Conservation (phyloP, 2,797 vertebrate genomes). For the Anguilla anguilla region DNA sequence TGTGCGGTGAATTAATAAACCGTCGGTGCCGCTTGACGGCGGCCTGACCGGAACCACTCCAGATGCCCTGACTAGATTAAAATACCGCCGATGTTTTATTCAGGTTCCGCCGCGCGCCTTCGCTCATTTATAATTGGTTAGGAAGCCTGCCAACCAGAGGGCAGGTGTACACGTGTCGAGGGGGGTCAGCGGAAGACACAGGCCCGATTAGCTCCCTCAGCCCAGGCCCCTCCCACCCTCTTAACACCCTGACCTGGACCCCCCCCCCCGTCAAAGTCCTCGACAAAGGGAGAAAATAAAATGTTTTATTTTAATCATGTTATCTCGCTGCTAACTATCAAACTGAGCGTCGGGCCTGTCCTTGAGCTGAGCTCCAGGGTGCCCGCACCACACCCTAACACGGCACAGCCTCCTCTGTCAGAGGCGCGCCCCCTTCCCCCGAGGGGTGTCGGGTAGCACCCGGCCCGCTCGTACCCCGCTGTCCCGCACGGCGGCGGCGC, state of each 20-base stretch:
- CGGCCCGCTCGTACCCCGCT: not conserved
- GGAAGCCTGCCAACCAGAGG: not conserved
- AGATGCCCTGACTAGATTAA: constrained; percentile 24
- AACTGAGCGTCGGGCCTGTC: not conserved
- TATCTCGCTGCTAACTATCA: not conserved
- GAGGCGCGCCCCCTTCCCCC: not conserved
- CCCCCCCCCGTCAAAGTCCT: not conserved
- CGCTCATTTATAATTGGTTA: constrained; percentile 21
- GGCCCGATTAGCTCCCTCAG: not conserved
- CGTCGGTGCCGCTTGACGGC: not conserved
- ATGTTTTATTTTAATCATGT: not conserved
- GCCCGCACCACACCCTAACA: not conserved
- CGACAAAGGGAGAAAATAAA: not conserved
- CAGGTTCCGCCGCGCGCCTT: not conserved
- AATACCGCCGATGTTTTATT: constrained; percentile 22
- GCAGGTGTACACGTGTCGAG: not conserved
- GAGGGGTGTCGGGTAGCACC: not conserved
- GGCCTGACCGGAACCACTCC: not conserved
- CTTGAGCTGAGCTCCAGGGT: not conserved
- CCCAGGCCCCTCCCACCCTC: not conserved
- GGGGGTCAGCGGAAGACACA: not conserved
- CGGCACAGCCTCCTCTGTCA: not conserved
- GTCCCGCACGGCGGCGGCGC: not conserved
- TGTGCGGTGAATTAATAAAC: constrained; percentile 16
- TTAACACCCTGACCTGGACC: not conserved